Percentiles rank a stretch among this genome's conserved stretches.
Conservation (phyloP, 2,113 vertebrate species). For the Regulus satrapa region DNA sequence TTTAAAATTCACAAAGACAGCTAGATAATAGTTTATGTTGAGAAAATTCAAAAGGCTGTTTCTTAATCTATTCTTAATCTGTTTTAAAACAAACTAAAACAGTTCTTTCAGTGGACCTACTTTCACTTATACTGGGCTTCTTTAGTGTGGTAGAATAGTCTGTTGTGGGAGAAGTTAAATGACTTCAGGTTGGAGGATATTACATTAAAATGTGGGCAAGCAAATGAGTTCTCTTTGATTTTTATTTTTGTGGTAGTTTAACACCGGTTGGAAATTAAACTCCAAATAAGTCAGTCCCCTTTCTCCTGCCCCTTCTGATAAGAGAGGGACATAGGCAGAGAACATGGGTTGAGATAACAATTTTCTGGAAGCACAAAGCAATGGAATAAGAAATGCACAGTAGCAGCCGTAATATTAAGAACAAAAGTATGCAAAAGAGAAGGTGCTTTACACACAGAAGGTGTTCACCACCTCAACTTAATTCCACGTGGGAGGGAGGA, state of each 20-base stretch:
- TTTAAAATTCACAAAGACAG: background rate
- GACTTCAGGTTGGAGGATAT: background rate
- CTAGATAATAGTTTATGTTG: background rate
- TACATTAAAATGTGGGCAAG: background rate
- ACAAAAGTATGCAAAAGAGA: background rate
- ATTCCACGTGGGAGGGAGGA: background rate
- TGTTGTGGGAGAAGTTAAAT: background rate
- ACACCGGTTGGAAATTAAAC: background rate
- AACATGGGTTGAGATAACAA: background rate
- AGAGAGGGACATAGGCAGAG: background rate
- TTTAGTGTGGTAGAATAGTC: background rate
- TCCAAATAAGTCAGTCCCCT: background rate
- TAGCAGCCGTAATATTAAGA: background rate
- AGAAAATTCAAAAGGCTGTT: background rate
- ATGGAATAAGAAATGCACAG: background rate
- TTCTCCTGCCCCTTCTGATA: background rate
- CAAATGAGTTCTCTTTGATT: background rate
- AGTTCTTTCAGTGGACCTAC: background rate
- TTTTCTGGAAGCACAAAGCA: background rate
- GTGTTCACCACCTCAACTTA: background rate
- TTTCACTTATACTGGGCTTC: background rate
- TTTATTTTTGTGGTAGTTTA: background rate
- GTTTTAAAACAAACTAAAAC: background rate
- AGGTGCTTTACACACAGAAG: background rate
- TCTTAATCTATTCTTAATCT: background rate